Percentiles rank a stretch among this genome's conserved stretches.
phyloP scores from a whole-genome alignment of 2,888 invertebrate genomes.

The Cephonodes hylas region DNA sequence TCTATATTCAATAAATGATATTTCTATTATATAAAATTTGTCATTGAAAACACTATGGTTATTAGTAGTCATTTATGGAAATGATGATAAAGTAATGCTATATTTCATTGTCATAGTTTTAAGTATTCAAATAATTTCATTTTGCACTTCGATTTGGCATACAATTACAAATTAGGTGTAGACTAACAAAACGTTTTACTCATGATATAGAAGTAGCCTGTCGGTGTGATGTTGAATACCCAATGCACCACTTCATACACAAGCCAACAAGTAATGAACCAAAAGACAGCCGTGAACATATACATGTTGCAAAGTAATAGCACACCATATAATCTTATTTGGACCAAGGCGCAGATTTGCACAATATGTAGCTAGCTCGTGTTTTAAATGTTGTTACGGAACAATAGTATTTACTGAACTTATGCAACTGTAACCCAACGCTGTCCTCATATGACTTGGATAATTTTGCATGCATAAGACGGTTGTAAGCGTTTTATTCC shows the following conservation, averaged over 20 bases:
- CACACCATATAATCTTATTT: slow-evolving; percentile 19
- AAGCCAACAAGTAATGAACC: slow-evolving; percentile 28
- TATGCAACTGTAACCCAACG: not conserved
- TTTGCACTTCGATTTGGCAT: slow-evolving; percentile 76
- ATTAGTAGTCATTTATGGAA: slow-evolving; percentile 75
- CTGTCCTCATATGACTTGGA: slow-evolving; percentile 1
- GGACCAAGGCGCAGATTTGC: slow-evolving; percentile 21
- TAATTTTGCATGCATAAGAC: slow-evolving; percentile 12
- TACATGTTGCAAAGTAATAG: slow-evolving; percentile 17
- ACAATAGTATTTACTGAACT: not conserved
- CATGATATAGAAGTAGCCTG: slow-evolving; percentile 72
- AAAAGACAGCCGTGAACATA: slow-evolving; percentile 41
- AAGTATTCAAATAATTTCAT: slow-evolving; percentile 76
- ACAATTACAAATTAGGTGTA: slow-evolving; percentile 74
- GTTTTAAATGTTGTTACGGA: slow-evolving; percentile 11
- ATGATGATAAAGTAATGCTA: slow-evolving; percentile 72
- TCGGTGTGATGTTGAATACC: slow-evolving; percentile 52
- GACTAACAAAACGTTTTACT: slow-evolving; percentile 69
- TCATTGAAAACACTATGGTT: slow-evolving; percentile 75
- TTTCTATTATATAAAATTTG: slow-evolving; percentile 78
- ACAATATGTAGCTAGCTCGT: slow-evolving; percentile 15
- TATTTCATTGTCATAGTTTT: slow-evolving; percentile 80
- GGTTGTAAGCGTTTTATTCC: slow-evolving; percentile 9
- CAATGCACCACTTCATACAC: slow-evolving; percentile 49
- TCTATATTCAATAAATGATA: slow-evolving; percentile 80